These are phyloP conservation scores for Scolopax rusticola DNA, from an alignment of 2,797 vertebrate species.

Conservation along the genomic window DNA sequence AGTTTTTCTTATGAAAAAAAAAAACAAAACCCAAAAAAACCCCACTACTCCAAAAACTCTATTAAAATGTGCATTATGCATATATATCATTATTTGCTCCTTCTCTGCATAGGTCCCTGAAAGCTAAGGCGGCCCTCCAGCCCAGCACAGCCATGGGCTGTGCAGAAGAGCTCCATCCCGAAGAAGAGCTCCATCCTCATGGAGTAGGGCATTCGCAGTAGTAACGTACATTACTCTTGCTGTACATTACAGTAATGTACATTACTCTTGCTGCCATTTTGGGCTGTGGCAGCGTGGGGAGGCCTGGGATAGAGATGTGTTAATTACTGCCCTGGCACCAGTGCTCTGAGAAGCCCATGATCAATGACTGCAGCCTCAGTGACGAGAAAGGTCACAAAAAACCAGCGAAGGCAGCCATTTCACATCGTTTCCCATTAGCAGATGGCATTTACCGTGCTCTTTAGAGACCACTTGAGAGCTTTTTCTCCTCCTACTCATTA, in stretches of 20 bases:
- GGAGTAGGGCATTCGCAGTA: background rate
- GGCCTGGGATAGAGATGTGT: background rate
- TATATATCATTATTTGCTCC: background rate
- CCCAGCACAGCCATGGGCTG: fast-evolving
- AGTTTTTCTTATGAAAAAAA: background rate
- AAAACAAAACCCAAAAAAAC: background rate
- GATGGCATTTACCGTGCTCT: background rate
- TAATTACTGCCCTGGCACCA: background rate
- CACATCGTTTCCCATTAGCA: fast-evolving
- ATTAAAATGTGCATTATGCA: background rate
- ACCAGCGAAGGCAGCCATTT: too few relatives aligned
- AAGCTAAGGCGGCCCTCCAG: background rate
- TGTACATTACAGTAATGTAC: background rate
- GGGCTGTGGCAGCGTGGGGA: background rate
- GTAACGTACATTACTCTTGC: fast-evolving
- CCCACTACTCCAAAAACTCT: background rate
- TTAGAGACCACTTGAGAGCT: background rate
- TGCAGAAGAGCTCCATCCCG: fast-evolving
- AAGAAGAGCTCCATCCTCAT: fast-evolving
- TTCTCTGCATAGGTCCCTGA: background rate
- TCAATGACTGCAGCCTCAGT: background rate
- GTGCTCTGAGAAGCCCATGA: fast-evolving
- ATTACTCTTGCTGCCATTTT: fast-evolving
- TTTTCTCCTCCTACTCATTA: slow-evolving; percentile 9
- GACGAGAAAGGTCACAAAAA: background rate